These are phyloP conservation scores for Amblyopsis hoosieri DNA, from an alignment of 2,797 vertebrate species.

Conservation along the genomic window DNA sequence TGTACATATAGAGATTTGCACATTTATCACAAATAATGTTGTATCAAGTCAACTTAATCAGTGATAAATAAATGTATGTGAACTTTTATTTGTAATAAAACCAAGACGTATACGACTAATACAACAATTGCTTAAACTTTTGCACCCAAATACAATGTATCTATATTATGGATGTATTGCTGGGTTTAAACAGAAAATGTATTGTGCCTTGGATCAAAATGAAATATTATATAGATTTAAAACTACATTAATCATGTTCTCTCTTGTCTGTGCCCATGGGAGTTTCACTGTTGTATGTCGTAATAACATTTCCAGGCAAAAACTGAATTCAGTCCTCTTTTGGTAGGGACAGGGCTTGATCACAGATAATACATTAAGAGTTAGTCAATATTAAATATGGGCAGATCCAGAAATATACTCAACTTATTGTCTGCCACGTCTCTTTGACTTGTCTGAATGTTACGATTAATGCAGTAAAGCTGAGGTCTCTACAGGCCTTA, in stretches of 20 bases:
- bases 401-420: too few species aligned
- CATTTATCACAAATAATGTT: neutral
- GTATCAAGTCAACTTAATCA: neutral
- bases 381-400: too few species aligned
- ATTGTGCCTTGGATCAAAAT: neutral
- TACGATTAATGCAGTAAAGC: too few species aligned
- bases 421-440: too few species aligned
- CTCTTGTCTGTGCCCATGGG: conserved; percentile 6
- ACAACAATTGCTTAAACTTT: conserved; percentile 14
- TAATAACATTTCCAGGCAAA: too few species aligned
- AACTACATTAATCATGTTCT: conserved; percentile 5
- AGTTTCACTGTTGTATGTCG: neutral
- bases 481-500: too few species aligned
- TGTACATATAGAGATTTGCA: neutral
- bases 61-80: neutral
- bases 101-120: neutral
- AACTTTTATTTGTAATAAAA: neutral
- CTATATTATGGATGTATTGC: neutral
- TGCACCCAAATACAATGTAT: neutral
- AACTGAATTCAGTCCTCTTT: too few species aligned
- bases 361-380: too few species aligned
- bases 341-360: too few species aligned
- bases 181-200: neutral
- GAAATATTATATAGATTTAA: too few species aligned
- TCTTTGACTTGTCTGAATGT: too few species aligned